These are phyloP conservation scores for Dendronephthya gigantea DNA, from an alignment of 64 coral and sea anemone genomes.

Conservation along the genomic window DNA sequence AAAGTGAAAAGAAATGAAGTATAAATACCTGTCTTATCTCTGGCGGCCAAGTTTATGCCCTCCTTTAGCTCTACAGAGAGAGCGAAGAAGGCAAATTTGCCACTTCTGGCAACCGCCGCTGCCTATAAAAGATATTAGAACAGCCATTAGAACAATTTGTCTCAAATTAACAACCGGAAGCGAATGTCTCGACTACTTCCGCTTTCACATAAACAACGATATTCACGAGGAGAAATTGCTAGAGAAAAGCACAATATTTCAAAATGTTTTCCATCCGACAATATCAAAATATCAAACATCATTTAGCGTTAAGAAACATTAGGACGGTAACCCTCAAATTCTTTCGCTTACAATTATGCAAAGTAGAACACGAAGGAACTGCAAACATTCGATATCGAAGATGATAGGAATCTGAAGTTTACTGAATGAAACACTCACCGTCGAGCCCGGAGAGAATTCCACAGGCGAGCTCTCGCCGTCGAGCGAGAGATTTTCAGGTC, in stretches of 20 bases:
- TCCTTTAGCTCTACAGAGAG: too few species aligned
- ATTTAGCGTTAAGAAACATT: too few species aligned
- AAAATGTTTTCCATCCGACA: not conserved
- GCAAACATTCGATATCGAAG: not conserved
- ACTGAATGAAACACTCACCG: not conserved
- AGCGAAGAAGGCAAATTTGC: too few species aligned
- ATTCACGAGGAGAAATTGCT: too few species aligned
- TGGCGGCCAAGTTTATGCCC: too few species aligned
- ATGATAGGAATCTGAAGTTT: not conserved
- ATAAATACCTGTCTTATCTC: conserved; percentile 88
- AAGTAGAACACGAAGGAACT: not conserved
- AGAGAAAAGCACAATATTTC: not conserved
- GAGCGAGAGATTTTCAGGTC: not conserved
- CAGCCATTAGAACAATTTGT: not conserved
- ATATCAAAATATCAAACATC: too few species aligned
- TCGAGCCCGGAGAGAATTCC: conserved; percentile 3
- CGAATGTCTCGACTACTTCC: too few species aligned
- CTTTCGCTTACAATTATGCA: not conserved
- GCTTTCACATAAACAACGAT: too few species aligned
- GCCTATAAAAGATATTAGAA: too few species aligned
- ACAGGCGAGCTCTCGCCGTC: not conserved
- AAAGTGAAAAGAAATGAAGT: not conserved
- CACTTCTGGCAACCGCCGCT: too few species aligned
- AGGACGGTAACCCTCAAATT: too few species aligned
- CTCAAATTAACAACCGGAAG: too few species aligned